Base-by-base conservation (phyloP, 1,140 invertebrate species). In the Gerris buenoi region DNA sequence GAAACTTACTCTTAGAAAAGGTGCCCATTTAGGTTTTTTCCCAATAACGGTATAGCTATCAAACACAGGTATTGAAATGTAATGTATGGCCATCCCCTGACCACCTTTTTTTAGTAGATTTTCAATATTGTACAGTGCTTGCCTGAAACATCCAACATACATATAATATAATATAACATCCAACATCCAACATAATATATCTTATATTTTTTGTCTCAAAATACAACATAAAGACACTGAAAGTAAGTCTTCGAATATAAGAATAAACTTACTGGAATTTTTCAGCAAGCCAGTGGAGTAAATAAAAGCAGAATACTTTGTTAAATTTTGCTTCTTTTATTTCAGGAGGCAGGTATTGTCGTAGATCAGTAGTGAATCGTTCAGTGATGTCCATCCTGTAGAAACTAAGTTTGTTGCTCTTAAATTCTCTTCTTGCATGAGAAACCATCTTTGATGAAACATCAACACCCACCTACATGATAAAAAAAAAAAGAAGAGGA, bases 201-300 rank as follows among this genome's bases (percentile, higher is more conserved):
- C n/a, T n/a, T n/a, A n/a, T n/a, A n/a, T n/a, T n/a, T n/a, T n/a
- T n/a, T n/a, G n/a, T n/a, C n/a, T n/a, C n/a, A n/a, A n/a, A n/a
- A n/a, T n/a, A n/a, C n/a, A n/a, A n/a, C n/a, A n/a, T n/a, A n/a
- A n/a, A n/a, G n/a, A n/a, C n/a, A n/a, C n/a, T n/a, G n/a, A n/a
- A n/a, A n/a, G n/a, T n/a, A n/a, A n/a, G n/a, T n/a, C n/a, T n/a
- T n/a, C n/a, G n/a, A n/a, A n/a, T n/a, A n/a, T n/a, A n/a, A n/a
- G n/a, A n/a, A n/a, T n/a, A n/a, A n/a, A 61, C 59, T 61, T 61
- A 61, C 59, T n/a, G 25, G 22, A 61, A 61, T 22, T 61, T 61
- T 13, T 61, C 59, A 25, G 3, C 5, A n/a, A 61, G n/a, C 59
- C 59, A 61, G 22, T 61, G 59, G 10, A 61, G 25, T 10, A 61